phyloP scores from a whole-genome alignment of 2,113 vertebrate species.

The Aix galericulata region DNA sequence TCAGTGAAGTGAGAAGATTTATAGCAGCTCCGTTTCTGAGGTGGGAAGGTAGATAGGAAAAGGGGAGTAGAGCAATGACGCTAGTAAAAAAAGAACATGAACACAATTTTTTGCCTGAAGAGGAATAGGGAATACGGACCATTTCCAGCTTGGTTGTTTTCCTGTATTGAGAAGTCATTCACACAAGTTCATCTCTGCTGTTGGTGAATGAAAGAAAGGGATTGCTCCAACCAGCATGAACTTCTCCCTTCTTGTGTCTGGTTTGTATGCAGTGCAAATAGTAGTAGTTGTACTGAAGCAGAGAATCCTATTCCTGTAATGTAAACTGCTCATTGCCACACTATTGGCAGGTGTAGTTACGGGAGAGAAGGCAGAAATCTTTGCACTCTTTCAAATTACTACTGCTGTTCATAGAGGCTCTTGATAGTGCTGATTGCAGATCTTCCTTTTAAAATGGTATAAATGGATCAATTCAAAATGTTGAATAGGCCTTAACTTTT shows the following conservation, averaged over 20 bases:
- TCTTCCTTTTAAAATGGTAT: neutral
- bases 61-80: neutral
- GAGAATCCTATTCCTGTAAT: neutral
- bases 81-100: fast-evolving
- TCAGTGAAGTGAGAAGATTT: neutral
- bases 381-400: neutral
- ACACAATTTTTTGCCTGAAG: neutral
- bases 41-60: neutral
- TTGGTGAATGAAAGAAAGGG: neutral
- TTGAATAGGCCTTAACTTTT: neutral
- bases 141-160: neutral
- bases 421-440: neutral
- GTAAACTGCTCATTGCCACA: fast-evolving
- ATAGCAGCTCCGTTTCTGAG: neutral
- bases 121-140: neutral
- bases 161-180: neutral
- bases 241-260: neutral
- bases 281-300: neutral
- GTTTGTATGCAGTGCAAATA: neutral
- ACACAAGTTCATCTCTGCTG: neutral
- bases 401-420: fast-evolving
- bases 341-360: neutral
- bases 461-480: neutral
- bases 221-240: neutral
- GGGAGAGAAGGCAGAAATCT: neutral